Evolutionary conservation across 2,888 invertebrate species (phyloP).

Genomic region (Ditylenchus weischeri): DNA sequence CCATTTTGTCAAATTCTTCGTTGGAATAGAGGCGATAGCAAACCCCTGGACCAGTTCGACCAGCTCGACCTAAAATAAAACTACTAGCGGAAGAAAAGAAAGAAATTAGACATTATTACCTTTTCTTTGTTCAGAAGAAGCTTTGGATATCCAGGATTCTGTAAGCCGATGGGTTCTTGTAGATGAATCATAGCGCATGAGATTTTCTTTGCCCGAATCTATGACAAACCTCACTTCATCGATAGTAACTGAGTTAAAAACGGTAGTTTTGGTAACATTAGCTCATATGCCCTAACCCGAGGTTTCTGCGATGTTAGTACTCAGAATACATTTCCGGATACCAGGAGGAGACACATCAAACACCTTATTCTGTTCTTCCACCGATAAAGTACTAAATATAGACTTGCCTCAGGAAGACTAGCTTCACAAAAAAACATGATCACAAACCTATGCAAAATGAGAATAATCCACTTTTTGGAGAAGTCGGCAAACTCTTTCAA

Average conservation of each 20-base stretch:
- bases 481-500: constrained; percentile 72
- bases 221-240: constrained; percentile 95
- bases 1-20: constrained; percentile 58
- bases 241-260: constrained; percentile 78
- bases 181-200: constrained; percentile 88
- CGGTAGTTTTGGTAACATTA: background rate
- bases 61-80: constrained; percentile 52
- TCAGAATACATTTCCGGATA: constrained; percentile 89
- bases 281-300: background rate
- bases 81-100: background rate
- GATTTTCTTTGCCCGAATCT: constrained; percentile 79
- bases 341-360: constrained; percentile 93
- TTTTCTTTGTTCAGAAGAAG: constrained; percentile 92
- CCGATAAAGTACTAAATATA: constrained; percentile 73
- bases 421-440: background rate
- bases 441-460: constrained; percentile 73
- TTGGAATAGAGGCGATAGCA: constrained; percentile 74
- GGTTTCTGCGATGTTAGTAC: constrained; percentile 97
- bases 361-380: constrained; percentile 90
- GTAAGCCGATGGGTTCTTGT: constrained; percentile 75
- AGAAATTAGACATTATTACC: constrained; percentile 64
- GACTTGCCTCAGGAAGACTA: too few species aligned
- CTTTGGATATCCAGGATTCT: constrained; percentile 95
- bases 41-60: constrained; percentile 78
- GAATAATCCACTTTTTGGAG: constrained; percentile 81